phyloP scores from a whole-genome alignment of 1,140 invertebrate species.

The Pachypsylla venusta region DNA sequence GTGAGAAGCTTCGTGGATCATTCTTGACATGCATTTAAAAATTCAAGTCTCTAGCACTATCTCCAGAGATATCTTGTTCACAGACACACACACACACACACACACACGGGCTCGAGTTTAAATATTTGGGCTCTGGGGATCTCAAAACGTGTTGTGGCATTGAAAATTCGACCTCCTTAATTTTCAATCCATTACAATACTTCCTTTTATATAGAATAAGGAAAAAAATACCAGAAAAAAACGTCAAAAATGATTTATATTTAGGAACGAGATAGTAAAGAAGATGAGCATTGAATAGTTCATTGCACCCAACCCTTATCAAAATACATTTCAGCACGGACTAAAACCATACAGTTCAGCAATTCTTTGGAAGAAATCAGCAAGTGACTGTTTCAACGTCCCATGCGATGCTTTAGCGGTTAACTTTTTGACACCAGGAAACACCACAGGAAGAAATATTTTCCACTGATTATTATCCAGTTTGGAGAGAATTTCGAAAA shows the following conservation, averaged over 20 bases:
- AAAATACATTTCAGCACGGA: slow-evolving; percentile 26
- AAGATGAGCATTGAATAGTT: background rate
- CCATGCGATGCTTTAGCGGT: slow-evolving; percentile 44
- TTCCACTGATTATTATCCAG: slow-evolving; percentile 39
- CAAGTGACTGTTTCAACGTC: slow-evolving; percentile 41
- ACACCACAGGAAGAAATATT: slow-evolving; percentile 44
- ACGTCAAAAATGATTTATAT: background rate
- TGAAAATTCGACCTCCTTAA: background rate
- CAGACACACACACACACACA: no score
- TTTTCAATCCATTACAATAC: background rate
- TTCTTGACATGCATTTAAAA: no score
- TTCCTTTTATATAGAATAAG: background rate
- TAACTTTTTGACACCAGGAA: slow-evolving; percentile 42
- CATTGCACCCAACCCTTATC: no score
- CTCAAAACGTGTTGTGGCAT: no score
- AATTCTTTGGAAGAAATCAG: slow-evolving; percentile 42
- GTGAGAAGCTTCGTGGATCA: no score
- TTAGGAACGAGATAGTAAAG: background rate
- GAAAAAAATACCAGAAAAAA: background rate
- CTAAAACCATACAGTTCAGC: slow-evolving; percentile 41
- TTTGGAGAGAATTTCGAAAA: slow-evolving; percentile 41
- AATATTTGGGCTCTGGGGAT: no score
- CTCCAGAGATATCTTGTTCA: no score
- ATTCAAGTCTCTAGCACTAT: no score
- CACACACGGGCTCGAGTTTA: no score